phyloP scores from a whole-genome alignment of 2,113 vertebrate species.

The Ascaphus truei region DNA sequence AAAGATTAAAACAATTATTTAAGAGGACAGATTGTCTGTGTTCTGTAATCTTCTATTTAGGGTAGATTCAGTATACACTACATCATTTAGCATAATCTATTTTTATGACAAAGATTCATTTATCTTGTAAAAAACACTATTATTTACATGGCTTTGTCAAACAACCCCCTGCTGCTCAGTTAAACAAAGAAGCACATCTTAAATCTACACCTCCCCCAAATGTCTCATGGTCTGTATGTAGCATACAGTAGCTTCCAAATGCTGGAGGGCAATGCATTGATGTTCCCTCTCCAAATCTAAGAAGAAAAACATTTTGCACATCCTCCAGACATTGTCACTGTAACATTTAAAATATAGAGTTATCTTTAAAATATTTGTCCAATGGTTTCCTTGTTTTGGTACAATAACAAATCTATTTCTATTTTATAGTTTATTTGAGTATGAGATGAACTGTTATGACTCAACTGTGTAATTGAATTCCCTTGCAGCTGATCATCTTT shows the following conservation, averaged over 20 bases:
- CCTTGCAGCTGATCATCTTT: slow-evolving; percentile 25
- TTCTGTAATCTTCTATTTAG: no score
- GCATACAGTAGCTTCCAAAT: no score
- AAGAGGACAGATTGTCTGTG: no score
- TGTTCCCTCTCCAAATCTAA: no score
- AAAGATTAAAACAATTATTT: no score
- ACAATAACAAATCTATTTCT: neutral
- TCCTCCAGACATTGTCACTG: neutral
- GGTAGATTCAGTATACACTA: no score
- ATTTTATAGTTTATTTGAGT: neutral
- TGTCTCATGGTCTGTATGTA: no score
- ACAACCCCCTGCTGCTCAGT: slow-evolving; percentile 34
- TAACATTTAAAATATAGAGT: neutral
- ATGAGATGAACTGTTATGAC: slow-evolving; percentile 26
- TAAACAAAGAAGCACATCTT: slow-evolving; percentile 37
- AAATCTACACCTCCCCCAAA: neutral
- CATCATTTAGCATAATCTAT: no score
- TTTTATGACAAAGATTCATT: no score
- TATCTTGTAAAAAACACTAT: slow-evolving; percentile 44
- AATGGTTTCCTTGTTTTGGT: neutral
- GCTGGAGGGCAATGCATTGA: no score
- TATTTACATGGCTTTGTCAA: slow-evolving; percentile 38
- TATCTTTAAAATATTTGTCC: neutral
- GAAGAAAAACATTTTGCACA: neutral
- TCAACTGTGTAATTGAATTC: slow-evolving; percentile 25